phyloP scores from a whole-genome alignment of 2,113 vertebrate genomes.

The Maccullochella peelii region DNA sequence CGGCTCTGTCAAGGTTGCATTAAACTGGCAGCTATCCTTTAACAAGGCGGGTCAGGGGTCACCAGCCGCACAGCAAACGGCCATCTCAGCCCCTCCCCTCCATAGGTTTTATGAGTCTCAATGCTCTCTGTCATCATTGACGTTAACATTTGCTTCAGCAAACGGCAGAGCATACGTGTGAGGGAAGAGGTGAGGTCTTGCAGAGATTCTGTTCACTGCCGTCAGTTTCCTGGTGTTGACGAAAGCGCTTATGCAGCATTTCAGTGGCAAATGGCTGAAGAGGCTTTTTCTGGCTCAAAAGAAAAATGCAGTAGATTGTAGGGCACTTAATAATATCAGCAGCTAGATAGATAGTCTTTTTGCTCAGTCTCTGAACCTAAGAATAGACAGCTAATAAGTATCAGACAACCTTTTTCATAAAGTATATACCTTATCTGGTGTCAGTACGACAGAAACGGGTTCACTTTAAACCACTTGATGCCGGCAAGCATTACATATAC shows the following conservation, averaged over 20 bases:
- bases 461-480: constrained; percentile 26
- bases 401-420: constrained; percentile 8
- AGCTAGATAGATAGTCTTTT: constrained; percentile 31
- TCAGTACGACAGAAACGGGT: background rate
- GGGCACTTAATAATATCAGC: constrained; percentile 62
- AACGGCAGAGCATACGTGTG: background rate
- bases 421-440: background rate
- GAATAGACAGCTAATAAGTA: constrained; percentile 29
- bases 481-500: background rate
- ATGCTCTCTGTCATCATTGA: constrained; percentile 84
- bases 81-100: constrained; percentile 72
- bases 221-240: constrained; percentile 57
- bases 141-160: constrained; percentile 22
- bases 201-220: constrained; percentile 20
- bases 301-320: constrained; percentile 28
- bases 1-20: constrained; percentile 89
- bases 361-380: constrained; percentile 24
- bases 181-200: constrained; percentile 15
- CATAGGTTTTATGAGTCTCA: constrained; percentile 88
- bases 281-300: constrained; percentile 52
- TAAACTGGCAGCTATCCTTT: constrained; percentile 86
- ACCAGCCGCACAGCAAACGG: constrained; percentile 84
- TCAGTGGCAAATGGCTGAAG: constrained; percentile 59
- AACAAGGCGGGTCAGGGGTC: constrained; percentile 86
- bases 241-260: constrained; percentile 66